Evolutionary conservation across 2,113 vertebrate species (phyloP).

Genomic region (Tylochromis polylepis): DNA sequence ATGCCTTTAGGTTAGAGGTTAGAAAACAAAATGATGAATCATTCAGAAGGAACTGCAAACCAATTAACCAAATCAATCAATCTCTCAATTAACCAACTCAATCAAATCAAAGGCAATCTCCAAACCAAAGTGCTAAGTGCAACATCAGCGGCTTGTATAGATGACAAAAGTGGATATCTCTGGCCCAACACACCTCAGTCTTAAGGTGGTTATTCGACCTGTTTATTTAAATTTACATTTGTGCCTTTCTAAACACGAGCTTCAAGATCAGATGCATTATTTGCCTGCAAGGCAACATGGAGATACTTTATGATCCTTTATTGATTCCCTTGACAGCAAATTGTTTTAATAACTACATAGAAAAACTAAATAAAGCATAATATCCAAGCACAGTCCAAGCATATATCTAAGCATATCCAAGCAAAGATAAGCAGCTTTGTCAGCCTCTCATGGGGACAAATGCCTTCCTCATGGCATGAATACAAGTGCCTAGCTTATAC

Average conservation of each 20-base stretch:
- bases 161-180: conserved; percentile 66
- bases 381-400: background rate
- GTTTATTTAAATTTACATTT: background rate
- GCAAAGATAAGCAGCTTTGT: background rate
- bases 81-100: conserved; percentile 50
- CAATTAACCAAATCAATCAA: conserved; percentile 44
- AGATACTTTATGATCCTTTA: background rate
- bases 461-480: conserved; percentile 34
- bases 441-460: conserved; percentile 21
- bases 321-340: background rate
- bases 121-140: conserved; percentile 62
- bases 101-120: conserved; percentile 47
- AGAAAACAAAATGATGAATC: conserved; percentile 45
- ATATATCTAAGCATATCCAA: background rate
- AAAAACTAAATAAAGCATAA: conserved; percentile 4
- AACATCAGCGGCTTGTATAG: conserved; percentile 62
- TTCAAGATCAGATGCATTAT: background rate
- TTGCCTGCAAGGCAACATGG: background rate
- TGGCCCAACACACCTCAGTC: conserved; percentile 12
- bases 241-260: background rate
- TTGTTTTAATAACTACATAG: background rate
- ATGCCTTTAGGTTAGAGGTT: conserved; percentile 70
- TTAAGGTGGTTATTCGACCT: background rate
- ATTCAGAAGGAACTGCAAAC: conserved; percentile 71
- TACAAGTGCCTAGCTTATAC: conserved; percentile 20